phyloP scores from a whole-genome alignment of 1,140 invertebrate species.

The Rhyacophila brunnea region DNA sequence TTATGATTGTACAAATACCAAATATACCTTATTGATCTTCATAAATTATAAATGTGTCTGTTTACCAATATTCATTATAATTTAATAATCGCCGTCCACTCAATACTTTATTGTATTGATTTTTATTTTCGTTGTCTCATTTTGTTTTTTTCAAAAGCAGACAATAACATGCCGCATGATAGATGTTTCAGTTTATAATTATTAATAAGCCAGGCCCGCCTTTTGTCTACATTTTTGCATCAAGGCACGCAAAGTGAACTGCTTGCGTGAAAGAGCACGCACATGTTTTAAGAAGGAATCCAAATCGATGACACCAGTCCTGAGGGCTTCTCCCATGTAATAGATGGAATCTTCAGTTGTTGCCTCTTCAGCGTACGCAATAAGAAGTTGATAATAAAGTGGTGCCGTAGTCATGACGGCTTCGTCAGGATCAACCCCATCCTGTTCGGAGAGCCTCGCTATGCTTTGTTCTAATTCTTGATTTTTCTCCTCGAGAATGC shows the following conservation, averaged over 20 bases:
- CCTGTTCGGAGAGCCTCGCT: conserved; percentile 73
- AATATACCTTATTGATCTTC: no score
- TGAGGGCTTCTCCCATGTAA: conserved; percentile 93
- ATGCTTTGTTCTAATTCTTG: conserved; percentile 81
- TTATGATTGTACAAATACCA: no score
- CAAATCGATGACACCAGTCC: conserved; percentile 90
- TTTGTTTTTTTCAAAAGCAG: no score
- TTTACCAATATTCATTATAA: no score
- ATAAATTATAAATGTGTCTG: no score
- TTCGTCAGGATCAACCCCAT: conserved; percentile 90
- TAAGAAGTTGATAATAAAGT: conserved; percentile 94
- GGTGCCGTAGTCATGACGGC: conserved; percentile 95
- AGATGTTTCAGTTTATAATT: no score
- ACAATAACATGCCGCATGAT: no score
- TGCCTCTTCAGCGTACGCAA: conserved; percentile 96
- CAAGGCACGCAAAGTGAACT: conserved; percentile 92
- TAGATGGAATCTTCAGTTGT: conserved; percentile 98
- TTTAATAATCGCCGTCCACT: no score
- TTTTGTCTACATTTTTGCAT: conserved; percentile 97
- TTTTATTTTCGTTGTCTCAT: no score
- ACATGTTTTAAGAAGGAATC: conserved; percentile 97
- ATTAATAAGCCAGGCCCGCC: conserved; percentile 75
- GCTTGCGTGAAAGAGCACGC: conserved; percentile 87
- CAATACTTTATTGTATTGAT: no score
- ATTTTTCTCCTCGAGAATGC: conserved; percentile 81